These are phyloP conservation scores for Stenurella melanura DNA, from an alignment of 2,888 invertebrate species.

Conservation along the genomic window DNA sequence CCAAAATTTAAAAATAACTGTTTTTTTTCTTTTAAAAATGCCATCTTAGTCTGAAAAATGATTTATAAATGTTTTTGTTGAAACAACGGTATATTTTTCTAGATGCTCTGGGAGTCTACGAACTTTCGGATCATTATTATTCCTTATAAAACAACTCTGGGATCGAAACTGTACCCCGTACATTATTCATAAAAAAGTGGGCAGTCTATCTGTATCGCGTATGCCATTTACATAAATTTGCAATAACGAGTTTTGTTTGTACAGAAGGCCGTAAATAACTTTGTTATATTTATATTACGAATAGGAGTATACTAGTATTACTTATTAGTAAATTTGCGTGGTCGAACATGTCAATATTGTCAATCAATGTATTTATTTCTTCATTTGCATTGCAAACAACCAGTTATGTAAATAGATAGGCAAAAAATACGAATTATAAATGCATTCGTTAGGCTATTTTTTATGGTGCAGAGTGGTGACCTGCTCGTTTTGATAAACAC, in stretches of 20 bases:
- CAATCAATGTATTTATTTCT: slow-evolving; percentile 44
- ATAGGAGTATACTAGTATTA: slow-evolving; percentile 32
- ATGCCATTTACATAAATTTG: slow-evolving; percentile 22
- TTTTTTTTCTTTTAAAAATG: no score
- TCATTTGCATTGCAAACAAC: slow-evolving; percentile 42
- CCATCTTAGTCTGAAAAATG: no score
- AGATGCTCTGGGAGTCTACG: no score
- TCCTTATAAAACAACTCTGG: neutral
- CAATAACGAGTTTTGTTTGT: slow-evolving; percentile 16
- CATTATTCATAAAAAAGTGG: slow-evolving; percentile 10
- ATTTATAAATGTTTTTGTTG: no score
- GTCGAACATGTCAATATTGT: slow-evolving; percentile 42
- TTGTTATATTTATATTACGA: slow-evolving; percentile 17
- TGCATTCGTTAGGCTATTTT: slow-evolving; percentile 20
- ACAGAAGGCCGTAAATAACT: slow-evolving; percentile 24
- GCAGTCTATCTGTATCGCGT: slow-evolving; percentile 5
- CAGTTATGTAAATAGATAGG: slow-evolving; percentile 40
- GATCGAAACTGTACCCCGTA: neutral
- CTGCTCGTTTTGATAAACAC: neutral
- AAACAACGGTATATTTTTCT: no score
- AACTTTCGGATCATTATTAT: no score
- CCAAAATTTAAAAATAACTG: no score
- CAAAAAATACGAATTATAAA: slow-evolving; percentile 22
- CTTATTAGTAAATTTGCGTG: slow-evolving; percentile 42
- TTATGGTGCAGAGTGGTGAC: neutral